phyloP scores from a whole-genome alignment of 2,888 invertebrate genomes.

The Drosophila longiperda region DNA sequence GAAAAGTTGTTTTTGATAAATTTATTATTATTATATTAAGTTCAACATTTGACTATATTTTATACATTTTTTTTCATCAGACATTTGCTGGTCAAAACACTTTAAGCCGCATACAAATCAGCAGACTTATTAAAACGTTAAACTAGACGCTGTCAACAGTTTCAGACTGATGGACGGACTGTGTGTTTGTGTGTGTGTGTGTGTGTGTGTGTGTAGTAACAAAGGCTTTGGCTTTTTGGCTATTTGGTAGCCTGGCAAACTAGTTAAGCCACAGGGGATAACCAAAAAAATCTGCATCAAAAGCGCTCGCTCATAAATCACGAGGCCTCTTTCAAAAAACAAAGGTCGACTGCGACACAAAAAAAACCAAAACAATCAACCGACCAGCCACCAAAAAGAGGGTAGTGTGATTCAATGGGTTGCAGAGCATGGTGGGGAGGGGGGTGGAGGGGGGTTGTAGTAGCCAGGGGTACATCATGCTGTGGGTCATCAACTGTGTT shows the following conservation, averaged over 20 bases:
- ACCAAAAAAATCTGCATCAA: slow-evolving; percentile 54
- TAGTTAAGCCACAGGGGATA: slow-evolving; percentile 52
- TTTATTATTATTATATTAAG: not conserved
- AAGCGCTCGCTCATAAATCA: slow-evolving; percentile 57
- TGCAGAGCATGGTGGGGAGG: too few species aligned
- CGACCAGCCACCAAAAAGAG: not conserved
- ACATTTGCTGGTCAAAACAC: not conserved
- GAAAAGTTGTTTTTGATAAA: not conserved
- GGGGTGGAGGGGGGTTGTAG: not conserved
- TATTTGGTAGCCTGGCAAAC: slow-evolving; percentile 44
- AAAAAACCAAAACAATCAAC: slow-evolving; percentile 19
- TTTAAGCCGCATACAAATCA: not conserved
- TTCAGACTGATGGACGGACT: slow-evolving; percentile 26
- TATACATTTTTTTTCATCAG: not conserved
- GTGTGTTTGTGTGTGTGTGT: not conserved
- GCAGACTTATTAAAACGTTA: slow-evolving; percentile 35
- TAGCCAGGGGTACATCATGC: slow-evolving; percentile 11
- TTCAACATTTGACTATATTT: not conserved
- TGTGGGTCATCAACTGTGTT: slow-evolving; percentile 40
- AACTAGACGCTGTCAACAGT: slow-evolving; percentile 33
- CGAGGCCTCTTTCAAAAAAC: slow-evolving; percentile 48
- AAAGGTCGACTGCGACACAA: slow-evolving; percentile 42
- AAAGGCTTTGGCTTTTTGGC: slow-evolving; percentile 37
- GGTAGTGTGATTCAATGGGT: not conserved
- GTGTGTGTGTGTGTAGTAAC: slow-evolving; percentile 17